Evolutionary conservation across 2,888 invertebrate species (phyloP).

Genomic region (Mylabris sibirica): DNA sequence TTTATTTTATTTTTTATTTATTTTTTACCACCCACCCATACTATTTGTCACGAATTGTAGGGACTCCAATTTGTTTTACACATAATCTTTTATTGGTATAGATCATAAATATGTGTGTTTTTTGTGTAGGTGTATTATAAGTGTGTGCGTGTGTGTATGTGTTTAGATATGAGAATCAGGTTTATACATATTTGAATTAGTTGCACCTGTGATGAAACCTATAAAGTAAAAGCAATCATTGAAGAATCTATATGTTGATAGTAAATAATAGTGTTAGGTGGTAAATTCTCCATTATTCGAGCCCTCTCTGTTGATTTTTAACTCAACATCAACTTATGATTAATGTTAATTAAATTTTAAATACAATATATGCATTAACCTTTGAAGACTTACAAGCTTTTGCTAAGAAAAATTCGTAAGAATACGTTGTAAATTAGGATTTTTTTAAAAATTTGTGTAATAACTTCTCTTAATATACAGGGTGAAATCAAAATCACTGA

Average conservation of each 20-base stretch:
- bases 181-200: background rate
- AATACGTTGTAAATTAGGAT: no score
- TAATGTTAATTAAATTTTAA: no score
- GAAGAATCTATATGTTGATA: background rate
- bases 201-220: conserved; percentile 4
- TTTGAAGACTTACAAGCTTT: no score
- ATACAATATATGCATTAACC: no score
- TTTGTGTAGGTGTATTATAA: background rate
- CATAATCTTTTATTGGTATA: background rate
- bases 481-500: no score
- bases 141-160: background rate
- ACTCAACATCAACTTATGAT: no score
- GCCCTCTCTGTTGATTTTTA: no score
- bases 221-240: background rate
- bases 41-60: background rate
- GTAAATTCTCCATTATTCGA: background rate
- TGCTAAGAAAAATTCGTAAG: no score
- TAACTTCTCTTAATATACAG: no score
- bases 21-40: background rate
- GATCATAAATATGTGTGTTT: background rate
- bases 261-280: background rate
- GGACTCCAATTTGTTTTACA: background rate
- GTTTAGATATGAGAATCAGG: background rate
- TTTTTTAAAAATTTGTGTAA: no score
- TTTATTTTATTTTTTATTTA: no score